Evolutionary conservation across 2,797 vertebrate genomes (phyloP).

Genomic region (Schizopygopsis malacanthus): DNA sequence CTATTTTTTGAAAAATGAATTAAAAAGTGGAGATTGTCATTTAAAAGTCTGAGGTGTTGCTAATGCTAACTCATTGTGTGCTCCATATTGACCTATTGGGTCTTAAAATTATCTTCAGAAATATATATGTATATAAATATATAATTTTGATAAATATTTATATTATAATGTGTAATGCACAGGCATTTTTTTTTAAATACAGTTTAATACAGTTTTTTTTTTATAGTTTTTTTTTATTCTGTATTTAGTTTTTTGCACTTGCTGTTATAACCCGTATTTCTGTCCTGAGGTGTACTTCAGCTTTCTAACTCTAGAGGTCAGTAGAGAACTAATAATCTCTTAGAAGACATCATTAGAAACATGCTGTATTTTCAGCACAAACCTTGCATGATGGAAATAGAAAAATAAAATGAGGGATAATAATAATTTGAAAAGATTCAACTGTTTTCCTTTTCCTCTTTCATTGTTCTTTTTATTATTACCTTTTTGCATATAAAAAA

Average conservation of each 20-base stretch:
- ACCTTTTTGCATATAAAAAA: not conserved
- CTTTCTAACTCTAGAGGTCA: slow-evolving; percentile 48
- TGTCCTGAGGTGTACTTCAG: not conserved
- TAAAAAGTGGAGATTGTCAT: not conserved
- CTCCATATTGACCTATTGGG: not conserved
- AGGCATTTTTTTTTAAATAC: too few relatives aligned
- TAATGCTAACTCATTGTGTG: not conserved
- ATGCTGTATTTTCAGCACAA: not conserved
- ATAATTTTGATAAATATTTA: not conserved
- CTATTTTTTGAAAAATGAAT: not conserved
- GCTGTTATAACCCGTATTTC: not conserved
- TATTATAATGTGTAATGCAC: not conserved
- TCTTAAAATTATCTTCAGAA: not conserved
- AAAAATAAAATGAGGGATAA: not conserved
- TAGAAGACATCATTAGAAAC: not conserved
- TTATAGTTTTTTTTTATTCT: not conserved
- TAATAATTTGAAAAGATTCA: not conserved
- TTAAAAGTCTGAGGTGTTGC: not conserved
- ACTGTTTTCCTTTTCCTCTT: not conserved
- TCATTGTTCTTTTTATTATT: not conserved
- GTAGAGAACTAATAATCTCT: not conserved
- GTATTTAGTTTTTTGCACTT: not conserved
- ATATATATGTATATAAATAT: not conserved
- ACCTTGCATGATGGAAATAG: not conserved
- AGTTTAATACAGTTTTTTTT: too few relatives aligned